Conservation (phyloP, 2,113 vertebrate genomes). For the human (Homo sapiens) region GRCh38 chr4:171459501-171460000, state of each 20-base stretch:
- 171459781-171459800: neutral
- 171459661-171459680: neutral
- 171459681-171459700: neutral
- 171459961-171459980: neutral
- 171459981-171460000: neutral
- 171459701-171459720: neutral
- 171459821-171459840: neutral
- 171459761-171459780: neutral
- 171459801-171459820: neutral
- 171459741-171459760: neutral
- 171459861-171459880: neutral
- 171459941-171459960: neutral
- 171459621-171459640: neutral
- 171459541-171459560: neutral
- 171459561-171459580: neutral
- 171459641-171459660: neutral
- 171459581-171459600: neutral
- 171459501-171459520: neutral
- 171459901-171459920: neutral
- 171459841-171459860: neutral
- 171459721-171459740: neutral
- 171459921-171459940: neutral
- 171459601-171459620: neutral
- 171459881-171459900: neutral
- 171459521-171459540: neutral